Percentiles rank a stretch among this genome's conserved stretches.
Conservation (phyloP, 2,888 invertebrate genomes). For the Xestia c-nigrum region DNA sequence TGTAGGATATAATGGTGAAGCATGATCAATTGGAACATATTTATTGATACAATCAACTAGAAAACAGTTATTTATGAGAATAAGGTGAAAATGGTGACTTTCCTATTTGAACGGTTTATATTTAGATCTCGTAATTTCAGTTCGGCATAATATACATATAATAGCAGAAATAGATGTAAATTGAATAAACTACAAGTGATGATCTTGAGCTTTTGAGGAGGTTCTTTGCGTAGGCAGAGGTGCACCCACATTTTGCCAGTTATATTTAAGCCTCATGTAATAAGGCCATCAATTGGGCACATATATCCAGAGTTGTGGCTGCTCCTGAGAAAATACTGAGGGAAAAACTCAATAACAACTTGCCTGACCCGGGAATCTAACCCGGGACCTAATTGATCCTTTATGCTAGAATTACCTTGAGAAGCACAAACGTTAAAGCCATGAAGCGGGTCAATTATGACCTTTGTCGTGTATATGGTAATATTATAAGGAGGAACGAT, state of each 20-base stretch:
- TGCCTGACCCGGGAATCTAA: too few relatives aligned
- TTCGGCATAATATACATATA: background rate
- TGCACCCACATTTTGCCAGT: too few relatives aligned
- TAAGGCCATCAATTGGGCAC: too few relatives aligned
- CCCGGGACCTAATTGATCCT: background rate
- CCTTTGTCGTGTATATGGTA: background rate
- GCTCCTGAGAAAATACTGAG: too few relatives aligned
- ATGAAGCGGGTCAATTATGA: background rate
- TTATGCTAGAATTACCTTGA: background rate
- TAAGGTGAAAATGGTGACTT: background rate
- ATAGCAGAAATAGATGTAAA: slow-evolving; percentile 12
- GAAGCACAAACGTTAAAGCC: background rate
- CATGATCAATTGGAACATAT: slow-evolving; percentile 50
- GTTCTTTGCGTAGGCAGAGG: too few relatives aligned
- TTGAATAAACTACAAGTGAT: background rate
- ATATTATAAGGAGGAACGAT: too few relatives aligned
- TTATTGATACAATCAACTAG: slow-evolving; percentile 58
- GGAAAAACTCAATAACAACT: too few relatives aligned
- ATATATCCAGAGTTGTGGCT: too few relatives aligned
- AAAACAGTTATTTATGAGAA: slow-evolving; percentile 39
- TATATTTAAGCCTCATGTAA: too few relatives aligned
- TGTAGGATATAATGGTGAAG: slow-evolving; percentile 46
- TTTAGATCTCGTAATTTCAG: slow-evolving; percentile 18
- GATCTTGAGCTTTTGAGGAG: background rate
- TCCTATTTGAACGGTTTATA: slow-evolving; percentile 25